Percentiles rank a stretch among this genome's conserved stretches.
phyloP scores from a whole-genome alignment of 2,113 vertebrate species.

The Cyprinodon brontotheroides region DNA sequence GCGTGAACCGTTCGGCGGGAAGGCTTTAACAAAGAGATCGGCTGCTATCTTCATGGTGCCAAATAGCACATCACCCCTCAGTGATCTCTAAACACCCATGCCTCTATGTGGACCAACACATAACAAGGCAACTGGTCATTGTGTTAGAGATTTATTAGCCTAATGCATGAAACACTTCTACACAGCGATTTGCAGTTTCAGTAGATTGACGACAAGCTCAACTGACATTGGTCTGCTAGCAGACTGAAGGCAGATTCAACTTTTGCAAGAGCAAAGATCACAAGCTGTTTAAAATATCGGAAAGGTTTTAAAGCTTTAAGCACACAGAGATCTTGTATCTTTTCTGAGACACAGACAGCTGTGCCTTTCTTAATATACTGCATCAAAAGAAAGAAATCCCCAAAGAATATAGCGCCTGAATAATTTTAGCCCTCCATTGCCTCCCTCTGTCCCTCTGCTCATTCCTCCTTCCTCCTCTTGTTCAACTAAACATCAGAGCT shows the following conservation, averaged over 20 bases:
- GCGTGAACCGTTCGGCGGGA: too few species aligned
- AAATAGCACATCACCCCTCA: neutral
- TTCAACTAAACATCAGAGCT: slow-evolving; percentile 64
- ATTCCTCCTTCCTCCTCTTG: slow-evolving; percentile 26
- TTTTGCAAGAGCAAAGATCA: slow-evolving; percentile 34
- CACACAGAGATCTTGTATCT: slow-evolving; percentile 26
- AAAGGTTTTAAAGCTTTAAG: slow-evolving; percentile 15
- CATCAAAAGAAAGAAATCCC: slow-evolving; percentile 49
- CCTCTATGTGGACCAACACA: neutral
- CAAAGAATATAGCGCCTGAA: slow-evolving; percentile 53
- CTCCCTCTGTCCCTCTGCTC: slow-evolving; percentile 27
- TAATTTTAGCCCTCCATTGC: slow-evolving; percentile 45
- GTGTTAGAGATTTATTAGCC: neutral
- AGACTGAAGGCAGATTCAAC: slow-evolving; percentile 4
- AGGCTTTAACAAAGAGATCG: too few species aligned
- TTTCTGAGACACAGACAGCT: slow-evolving; percentile 34
- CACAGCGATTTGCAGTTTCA: neutral
- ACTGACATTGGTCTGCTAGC: slow-evolving; percentile 1
- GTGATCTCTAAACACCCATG: neutral
- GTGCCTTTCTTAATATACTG: slow-evolving; percentile 18
- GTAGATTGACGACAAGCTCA: neutral
- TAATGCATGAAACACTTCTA: neutral
- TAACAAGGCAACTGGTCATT: neutral
- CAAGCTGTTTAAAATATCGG: slow-evolving; percentile 21
- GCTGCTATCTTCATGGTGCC: neutral